Evolutionary conservation across 2,888 invertebrate genomes (phyloP), one percentile per base, ranked within the genome.

Genomic region (Laothoe populi): DNA sequence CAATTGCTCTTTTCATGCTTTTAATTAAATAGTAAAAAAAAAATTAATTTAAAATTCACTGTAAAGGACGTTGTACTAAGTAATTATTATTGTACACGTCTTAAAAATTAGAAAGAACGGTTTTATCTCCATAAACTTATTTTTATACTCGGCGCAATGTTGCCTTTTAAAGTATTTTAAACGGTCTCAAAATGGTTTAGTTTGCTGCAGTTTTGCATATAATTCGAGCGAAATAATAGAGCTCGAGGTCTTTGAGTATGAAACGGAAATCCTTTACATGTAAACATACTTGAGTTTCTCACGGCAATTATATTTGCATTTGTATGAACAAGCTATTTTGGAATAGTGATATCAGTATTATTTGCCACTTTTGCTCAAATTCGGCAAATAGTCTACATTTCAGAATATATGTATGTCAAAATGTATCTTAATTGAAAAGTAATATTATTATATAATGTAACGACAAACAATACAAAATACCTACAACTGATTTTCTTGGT

Each of bases 221-320:
- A 79, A 78, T 70, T 81, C 72, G 73, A 81, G 78, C 78, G 73
- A 74, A 78, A 77, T 79, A 83, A 83, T 83, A 79, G 75, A 63
- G 70, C 74, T 74, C 70, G 68, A 63, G 70, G 63, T 72, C 72
- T 69, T 72, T 72, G 70, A 70, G 71, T 74, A 75, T 72, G 68
- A 70, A 74, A 73, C 71, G 72, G 65, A 78, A 79, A 78, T 77
- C 73, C 67, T 75, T 75, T 82, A 81, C 75, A 76, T 74, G 72
- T 75, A 72, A 66, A 66, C 71, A 70, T 69, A 70, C 70, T 72
- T 72, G n/a, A 71, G 69, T 73, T 71, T 72, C 66, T 67, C 66
- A 63, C 64, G 71, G 69, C 68, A 63, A 66, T 66, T 63, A 61
- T 66, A 73, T 73, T 75, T 72, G 66, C 67, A 69, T 74, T 71